Percentiles rank a stretch among this genome's conserved stretches.
These are phyloP conservation scores for Mya arenaria DNA, from an alignment of 1,140 invertebrate species.

Conservation along the genomic window DNA sequence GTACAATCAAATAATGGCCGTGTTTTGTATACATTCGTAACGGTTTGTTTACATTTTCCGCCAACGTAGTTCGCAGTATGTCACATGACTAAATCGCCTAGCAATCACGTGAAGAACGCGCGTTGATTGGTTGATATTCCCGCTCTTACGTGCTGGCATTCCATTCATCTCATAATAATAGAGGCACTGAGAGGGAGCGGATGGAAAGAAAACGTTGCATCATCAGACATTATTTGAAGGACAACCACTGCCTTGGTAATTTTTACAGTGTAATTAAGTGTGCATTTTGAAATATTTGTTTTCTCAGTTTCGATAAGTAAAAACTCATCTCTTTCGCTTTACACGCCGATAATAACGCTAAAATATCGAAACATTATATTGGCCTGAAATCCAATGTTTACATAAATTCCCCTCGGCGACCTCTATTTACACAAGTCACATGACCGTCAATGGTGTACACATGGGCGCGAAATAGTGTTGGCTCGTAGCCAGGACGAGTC, in stretches of 20 bases:
- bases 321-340: too few species aligned
- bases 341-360: too few species aligned
- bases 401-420: neutral
- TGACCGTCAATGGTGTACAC: slow-evolving; percentile 57
- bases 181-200: neutral
- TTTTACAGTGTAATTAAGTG: too few species aligned
- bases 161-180: slow-evolving; percentile 65
- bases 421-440: slow-evolving; percentile 43
- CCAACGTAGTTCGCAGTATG: slow-evolving; percentile 16
- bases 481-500: slow-evolving; percentile 17
- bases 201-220: slow-evolving; percentile 42
- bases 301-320: too few species aligned
- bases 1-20: neutral
- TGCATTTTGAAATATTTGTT: too few species aligned
- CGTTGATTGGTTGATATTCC: slow-evolving; percentile 62
- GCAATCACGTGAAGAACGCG: slow-evolving; percentile 39
- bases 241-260: too few species aligned
- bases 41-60: slow-evolving; percentile 52
- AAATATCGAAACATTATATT: too few species aligned
- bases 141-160: slow-evolving; percentile 63
- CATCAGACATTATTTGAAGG: neutral
- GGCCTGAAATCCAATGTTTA: too few species aligned
- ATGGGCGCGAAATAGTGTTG: too few species aligned
- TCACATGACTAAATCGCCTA: slow-evolving; percentile 29
- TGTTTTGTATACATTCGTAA: slow-evolving; percentile 21